A percentile compares a stretch with the other conserved stretches of the same genome.
Conservation (phyloP, 2,797 vertebrate species). For the Chelon labrosus region DNA sequence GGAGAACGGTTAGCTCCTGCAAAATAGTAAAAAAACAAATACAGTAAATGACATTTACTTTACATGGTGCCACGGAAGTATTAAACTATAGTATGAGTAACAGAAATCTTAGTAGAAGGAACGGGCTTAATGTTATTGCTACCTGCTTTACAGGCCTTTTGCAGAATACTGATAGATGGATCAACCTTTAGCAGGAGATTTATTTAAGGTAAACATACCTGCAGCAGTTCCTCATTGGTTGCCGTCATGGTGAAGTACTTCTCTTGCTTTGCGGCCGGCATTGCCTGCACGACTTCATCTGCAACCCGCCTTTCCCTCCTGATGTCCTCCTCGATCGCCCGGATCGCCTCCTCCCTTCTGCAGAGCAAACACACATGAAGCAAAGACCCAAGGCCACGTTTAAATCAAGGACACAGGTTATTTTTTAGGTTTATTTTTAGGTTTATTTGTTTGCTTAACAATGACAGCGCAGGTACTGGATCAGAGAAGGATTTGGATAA, state of each 20-base stretch:
- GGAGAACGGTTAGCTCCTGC: constrained; percentile 90
- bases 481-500: no score
- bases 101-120: background rate
- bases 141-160: no score
- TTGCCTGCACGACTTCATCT: constrained; percentile 91
- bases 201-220: constrained; percentile 79
- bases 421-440: no score
- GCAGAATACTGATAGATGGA: no score
- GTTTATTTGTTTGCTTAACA: no score
- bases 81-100: background rate
- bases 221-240: constrained; percentile 91
- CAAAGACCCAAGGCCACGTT: no score
- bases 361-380: constrained; percentile 32
- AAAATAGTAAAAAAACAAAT: background rate
- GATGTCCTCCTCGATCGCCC: constrained; percentile 89
- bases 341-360: constrained; percentile 93
- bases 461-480: no score
- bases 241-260: constrained; percentile 91
- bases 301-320: constrained; percentile 88
- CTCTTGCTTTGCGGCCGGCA: constrained; percentile 89
- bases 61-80: background rate
- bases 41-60: background rate
- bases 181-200: no score
- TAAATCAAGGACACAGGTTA: no score
- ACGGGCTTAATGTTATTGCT: no score